A percentile compares a stretch with the other conserved stretches of the same genome.
Conservation (phyloP, 2,113 vertebrate genomes). For the Myiagra hebetior region DNA sequence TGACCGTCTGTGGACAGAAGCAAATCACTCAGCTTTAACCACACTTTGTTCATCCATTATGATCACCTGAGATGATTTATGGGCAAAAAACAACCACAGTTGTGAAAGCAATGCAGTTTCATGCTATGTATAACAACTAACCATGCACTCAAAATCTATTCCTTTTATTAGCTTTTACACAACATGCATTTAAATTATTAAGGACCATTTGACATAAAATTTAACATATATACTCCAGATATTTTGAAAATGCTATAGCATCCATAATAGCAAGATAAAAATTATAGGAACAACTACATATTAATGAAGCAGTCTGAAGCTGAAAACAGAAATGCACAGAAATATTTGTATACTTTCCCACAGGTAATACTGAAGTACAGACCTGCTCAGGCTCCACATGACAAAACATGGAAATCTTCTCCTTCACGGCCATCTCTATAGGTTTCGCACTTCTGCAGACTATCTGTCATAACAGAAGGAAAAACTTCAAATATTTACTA, state of each 20-base stretch:
- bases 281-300: neutral
- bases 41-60: neutral
- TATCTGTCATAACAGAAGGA: conserved; percentile 62
- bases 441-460: conserved; percentile 78
- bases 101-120: neutral
- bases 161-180: neutral
- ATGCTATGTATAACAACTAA: neutral
- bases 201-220: neutral
- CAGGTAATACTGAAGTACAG: neutral
- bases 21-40: neutral
- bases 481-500: neutral
- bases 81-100: neutral
- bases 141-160: neutral
- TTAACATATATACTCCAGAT: neutral
- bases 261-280: neutral
- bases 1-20: neutral
- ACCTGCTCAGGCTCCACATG: conserved; percentile 83
- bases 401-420: conserved; percentile 85
- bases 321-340: neutral
- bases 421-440: conserved; percentile 80
- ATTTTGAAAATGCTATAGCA: neutral
- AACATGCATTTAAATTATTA: neutral
- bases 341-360: neutral
- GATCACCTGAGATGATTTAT: neutral
- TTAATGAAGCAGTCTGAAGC: neutral